Percentiles rank a stretch among this genome's conserved stretches.
These are phyloP conservation scores for Ophiodon elongatus DNA, from an alignment of 2,113 vertebrate species.

Conservation along the genomic window DNA sequence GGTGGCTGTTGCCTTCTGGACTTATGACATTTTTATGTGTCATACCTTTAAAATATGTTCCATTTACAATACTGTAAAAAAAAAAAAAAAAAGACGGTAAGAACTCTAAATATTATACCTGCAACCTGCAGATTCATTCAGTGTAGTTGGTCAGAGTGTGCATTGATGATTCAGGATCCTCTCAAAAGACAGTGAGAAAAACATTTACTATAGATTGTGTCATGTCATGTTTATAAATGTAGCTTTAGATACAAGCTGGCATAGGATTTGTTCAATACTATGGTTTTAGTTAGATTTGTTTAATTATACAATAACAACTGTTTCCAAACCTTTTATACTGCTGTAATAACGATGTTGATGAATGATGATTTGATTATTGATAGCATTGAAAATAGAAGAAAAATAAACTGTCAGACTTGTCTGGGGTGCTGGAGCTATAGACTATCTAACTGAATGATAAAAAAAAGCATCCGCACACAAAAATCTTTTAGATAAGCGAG, in stretches of 20 bases:
- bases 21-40: not conserved
- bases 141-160: not conserved
- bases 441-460: no score
- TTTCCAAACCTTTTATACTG: not conserved
- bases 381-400: not conserved
- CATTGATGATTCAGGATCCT: not conserved
- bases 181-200: slow-evolving; percentile 6
- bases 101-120: not conserved
- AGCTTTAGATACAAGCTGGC: not conserved
- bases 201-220: not conserved
- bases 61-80: slow-evolving; percentile 1
- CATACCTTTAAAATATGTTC: slow-evolving; percentile 1
- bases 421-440: not conserved
- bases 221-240: not conserved
- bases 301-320: not conserved
- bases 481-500: no score
- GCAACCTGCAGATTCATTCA: not conserved
- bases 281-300: not conserved
- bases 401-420: no score
- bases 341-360: not conserved
- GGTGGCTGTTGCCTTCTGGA: not conserved
- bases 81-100: not conserved
- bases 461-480: no score
- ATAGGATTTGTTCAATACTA: not conserved
- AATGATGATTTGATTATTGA: not conserved